Evolutionary conservation across 2,888 invertebrate genomes (phyloP).

Genomic region (Andrena hattorfiana): DNA sequence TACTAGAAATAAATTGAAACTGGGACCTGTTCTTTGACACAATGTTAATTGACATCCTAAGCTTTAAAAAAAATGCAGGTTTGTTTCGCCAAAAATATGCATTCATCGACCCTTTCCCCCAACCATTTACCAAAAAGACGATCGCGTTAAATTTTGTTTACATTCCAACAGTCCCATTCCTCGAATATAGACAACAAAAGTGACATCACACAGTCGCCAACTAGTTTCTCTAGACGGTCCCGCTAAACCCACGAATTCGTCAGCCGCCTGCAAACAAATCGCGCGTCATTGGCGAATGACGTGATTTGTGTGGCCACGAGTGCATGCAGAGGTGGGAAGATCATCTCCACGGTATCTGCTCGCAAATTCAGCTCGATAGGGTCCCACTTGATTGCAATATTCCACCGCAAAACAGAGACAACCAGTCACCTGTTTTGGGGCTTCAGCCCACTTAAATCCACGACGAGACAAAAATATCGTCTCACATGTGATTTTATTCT

Average conservation of each 20-base stretch:
- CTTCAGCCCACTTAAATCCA: not conserved
- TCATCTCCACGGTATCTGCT: constrained; percentile 65
- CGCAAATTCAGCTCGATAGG: constrained; percentile 62
- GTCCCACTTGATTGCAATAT: constrained; percentile 31
- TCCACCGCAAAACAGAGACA: constrained; percentile 43
- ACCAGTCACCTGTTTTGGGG: constrained; percentile 65
- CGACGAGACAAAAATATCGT: no score
- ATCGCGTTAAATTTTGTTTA: not conserved
- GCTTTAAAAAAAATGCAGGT: no score
- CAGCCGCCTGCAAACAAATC: constrained; percentile 28
- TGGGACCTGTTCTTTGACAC: no score
- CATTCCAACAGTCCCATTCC: not conserved
- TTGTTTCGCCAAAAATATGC: no score
- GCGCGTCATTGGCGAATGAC: constrained; percentile 43
- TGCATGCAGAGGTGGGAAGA: constrained; percentile 64
- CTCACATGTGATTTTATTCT: no score
- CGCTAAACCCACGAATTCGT: constrained; percentile 8
- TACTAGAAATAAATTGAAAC: no score
- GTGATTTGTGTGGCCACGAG: constrained; percentile 60
- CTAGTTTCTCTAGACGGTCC: constrained; percentile 3
- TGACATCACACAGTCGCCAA: not conserved
- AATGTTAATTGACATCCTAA: no score
- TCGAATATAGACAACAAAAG: constrained; percentile 2
- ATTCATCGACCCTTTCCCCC: no score
- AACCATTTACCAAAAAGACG: no score